Evolutionary conservation across 2,888 invertebrate genomes (phyloP).

Genomic region (Elmis aenea): DNA sequence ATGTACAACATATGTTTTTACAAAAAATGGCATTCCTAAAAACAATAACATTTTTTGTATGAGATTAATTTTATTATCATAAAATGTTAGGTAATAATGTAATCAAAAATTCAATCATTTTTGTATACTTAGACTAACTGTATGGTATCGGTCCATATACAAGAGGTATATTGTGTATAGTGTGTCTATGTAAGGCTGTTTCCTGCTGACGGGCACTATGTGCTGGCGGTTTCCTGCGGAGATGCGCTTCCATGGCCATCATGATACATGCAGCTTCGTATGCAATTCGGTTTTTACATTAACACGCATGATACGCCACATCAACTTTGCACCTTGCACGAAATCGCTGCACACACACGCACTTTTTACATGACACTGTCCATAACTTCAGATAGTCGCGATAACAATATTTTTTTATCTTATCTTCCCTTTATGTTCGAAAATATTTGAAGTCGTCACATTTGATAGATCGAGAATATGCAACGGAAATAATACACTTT

Average conservation of each 20-base stretch:
- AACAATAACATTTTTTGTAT: not conserved
- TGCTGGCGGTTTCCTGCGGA: slow-evolving; percentile 36
- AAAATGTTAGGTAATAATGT: slow-evolving; percentile 3
- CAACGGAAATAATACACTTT: too few species aligned
- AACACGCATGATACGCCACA: too few species aligned
- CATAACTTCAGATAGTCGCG: too few species aligned
- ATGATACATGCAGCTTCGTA: slow-evolving; percentile 12
- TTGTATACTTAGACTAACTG: too few species aligned
- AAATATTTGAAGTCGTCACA: too few species aligned
- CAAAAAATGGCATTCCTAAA: not conserved
- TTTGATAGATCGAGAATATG: too few species aligned
- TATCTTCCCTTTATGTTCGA: too few species aligned
- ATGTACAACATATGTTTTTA: too few species aligned
- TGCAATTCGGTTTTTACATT: slow-evolving; percentile 6
- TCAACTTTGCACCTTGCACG: slow-evolving; percentile 4
- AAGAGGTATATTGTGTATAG: slow-evolving; percentile 59
- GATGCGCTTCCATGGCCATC: slow-evolving; percentile 24
- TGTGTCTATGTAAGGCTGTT: slow-evolving; percentile 35
- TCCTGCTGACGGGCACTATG: slow-evolving; percentile 32
- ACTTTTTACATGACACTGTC: not conserved
- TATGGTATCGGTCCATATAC: slow-evolving; percentile 72
- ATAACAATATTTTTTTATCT: too few species aligned
- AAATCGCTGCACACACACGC: not conserved
- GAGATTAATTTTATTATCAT: not conserved
- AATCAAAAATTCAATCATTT: slow-evolving; percentile 27